A percentile compares a stretch with the other conserved stretches of the same genome.
Conservation (phyloP, 2,113 vertebrate species). For the Eolophus roseicapilla region DNA sequence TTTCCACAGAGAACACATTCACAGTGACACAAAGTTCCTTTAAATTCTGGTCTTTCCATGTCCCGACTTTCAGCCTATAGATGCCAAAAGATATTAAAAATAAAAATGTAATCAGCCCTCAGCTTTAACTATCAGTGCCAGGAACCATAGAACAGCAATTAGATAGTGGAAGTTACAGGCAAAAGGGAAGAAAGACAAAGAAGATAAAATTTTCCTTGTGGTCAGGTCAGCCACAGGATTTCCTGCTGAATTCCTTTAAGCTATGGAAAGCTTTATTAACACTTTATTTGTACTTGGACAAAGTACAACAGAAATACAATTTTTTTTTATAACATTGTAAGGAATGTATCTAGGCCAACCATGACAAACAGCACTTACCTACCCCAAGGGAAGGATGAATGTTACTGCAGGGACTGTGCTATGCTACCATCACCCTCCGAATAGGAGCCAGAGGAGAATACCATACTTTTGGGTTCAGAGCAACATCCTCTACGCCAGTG, state of each 20-base stretch:
- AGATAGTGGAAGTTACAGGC: not conserved
- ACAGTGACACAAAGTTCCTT: not conserved
- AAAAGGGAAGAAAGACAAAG: not conserved
- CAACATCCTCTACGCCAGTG: not conserved
- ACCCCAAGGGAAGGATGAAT: not conserved
- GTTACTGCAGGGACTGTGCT: not conserved
- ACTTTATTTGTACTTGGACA: not conserved
- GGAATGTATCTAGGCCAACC: not conserved
- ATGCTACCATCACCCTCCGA: rapidly evolving
- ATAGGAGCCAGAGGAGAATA: not conserved
- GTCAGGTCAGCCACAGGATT: not conserved
- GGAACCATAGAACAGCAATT: not conserved
- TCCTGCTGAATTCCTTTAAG: not conserved
- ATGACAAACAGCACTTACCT: not conserved
- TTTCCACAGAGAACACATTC: not conserved
- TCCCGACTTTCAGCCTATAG: not conserved
- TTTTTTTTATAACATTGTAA: not conserved
- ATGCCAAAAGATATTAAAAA: not conserved
- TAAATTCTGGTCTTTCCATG: not conserved
- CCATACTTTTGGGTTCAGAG: not conserved
- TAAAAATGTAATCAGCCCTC: not conserved
- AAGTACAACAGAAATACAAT: not conserved
- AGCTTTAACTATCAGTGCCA: not conserved
- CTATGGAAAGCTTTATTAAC: not conserved
- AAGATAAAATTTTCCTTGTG: not conserved